Evolutionary conservation across 2,888 invertebrate species (phyloP), one percentile per base, ranked within the genome.

Genomic region (Chamaedrilus cognettii): DNA sequence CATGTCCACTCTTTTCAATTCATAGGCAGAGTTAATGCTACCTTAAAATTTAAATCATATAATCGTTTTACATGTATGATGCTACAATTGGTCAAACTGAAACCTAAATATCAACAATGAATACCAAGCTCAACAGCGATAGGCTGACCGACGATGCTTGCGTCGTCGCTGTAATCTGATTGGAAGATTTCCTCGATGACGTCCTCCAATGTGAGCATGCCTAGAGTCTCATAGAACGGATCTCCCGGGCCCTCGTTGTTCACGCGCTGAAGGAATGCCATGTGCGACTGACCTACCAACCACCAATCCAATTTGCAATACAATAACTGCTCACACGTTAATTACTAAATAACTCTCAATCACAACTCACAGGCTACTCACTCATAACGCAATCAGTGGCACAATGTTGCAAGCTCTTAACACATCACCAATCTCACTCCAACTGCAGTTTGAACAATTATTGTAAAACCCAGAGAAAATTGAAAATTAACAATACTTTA

Each of bases 101-200:
- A 11, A 31, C 11, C 7, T 30, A 15, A 30, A 58, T 30, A 31
- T 7, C 11, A 23, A 23, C 26, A 61, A 50, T 7, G n/a, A n/a
- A n/a, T n/a, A n/a, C n/a, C 19, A 11, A 42, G 42, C 7, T 19
- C 19, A 19, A 42, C 11, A 42, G 42, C 42, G 7, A 19, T 42
- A 3, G 52, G 66, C 74, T 90, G 86, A 90, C 94, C 90, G 81
- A 93, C 90, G 1, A 95, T 94, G 83, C 98, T 97, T 0, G 96
- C 97, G 85, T 98, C 97, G 82, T 98, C 98, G 74, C 96, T 91
- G 76, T 98, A 98, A 86, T 99, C 98, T 0, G 96, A 91, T 82
- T 98, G 96, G 72, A 98, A 95, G 78, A 98, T 88, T 84, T 97
- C 97, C 80, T 98, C 97, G 72, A 98, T 97, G 66, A 98, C 96